Conservation (phyloP, 2,113 vertebrate genomes). For the Sturnus vulgaris region DNA sequence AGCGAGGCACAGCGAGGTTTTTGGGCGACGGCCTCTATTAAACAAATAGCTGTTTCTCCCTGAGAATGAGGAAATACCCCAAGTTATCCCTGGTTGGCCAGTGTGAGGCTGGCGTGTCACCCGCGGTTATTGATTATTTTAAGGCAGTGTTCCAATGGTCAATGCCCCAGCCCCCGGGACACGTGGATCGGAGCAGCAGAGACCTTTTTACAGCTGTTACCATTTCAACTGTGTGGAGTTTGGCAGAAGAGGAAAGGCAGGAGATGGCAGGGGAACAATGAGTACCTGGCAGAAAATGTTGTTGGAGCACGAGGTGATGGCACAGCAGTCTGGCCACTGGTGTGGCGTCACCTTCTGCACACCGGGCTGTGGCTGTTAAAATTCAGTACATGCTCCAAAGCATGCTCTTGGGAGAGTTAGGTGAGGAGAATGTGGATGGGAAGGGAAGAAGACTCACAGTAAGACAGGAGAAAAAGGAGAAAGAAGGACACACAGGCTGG, state of each 20-base stretch:
- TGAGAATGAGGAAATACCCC: slow-evolving; percentile 56
- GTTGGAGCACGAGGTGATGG: neutral
- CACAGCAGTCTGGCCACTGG: no score
- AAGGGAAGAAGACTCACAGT: neutral
- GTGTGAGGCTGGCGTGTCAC: neutral
- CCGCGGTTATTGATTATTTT: neutral
- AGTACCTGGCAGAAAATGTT: neutral
- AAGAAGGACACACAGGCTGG: neutral
- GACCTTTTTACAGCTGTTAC: neutral
- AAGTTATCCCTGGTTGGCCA: slow-evolving; percentile 25
- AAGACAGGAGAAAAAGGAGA: neutral
- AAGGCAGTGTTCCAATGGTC: slow-evolving; percentile 61
- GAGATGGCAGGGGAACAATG: neutral
- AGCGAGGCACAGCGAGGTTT: neutral
- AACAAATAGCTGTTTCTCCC: slow-evolving; percentile 15
- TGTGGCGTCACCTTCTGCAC: neutral
- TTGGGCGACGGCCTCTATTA: neutral
- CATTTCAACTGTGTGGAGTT: neutral
- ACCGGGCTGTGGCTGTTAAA: neutral
- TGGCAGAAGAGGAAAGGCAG: neutral
- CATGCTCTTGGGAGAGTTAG: neutral
- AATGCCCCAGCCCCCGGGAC: neutral
- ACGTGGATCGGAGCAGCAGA: rapidly evolving
- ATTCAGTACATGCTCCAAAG: neutral
- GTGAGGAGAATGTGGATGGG: neutral